phyloP scores from a whole-genome alignment of 2,797 vertebrate species.

The Ctenopoma kingsleyae region DNA sequence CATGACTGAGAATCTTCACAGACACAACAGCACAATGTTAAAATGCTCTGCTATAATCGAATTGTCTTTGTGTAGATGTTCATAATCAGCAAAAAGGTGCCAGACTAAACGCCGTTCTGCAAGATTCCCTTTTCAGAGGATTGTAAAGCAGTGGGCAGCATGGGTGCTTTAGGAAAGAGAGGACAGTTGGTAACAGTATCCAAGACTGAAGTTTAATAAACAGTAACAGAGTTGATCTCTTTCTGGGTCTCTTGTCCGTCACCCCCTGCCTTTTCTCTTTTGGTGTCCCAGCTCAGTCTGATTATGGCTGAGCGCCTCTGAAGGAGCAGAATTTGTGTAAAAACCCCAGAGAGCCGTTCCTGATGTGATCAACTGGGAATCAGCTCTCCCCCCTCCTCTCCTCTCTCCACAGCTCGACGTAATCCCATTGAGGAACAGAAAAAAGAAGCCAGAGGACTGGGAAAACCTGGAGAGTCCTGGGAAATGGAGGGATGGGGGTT shows the following conservation, averaged over 20 bases:
- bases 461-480: slow-evolving; percentile 76
- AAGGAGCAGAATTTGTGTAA: slow-evolving; percentile 78
- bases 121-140: too few species aligned
- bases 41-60: too few species aligned
- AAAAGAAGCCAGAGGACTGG: slow-evolving; percentile 85
- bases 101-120: too few species aligned
- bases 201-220: slow-evolving; percentile 61
- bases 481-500: slow-evolving; percentile 51
- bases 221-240: slow-evolving; percentile 52
- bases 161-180: slow-evolving; percentile 3
- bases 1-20: too few species aligned
- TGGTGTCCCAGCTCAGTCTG: slow-evolving; percentile 46
- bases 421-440: slow-evolving; percentile 87
- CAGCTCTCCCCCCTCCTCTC: slow-evolving; percentile 19
- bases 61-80: too few species aligned
- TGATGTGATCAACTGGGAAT: slow-evolving; percentile 86
- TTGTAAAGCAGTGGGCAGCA: background rate
- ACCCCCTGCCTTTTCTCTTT: slow-evolving; percentile 38
- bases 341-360: slow-evolving; percentile 81
- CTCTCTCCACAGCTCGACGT: slow-evolving; percentile 72
- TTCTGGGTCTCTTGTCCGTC: slow-evolving; percentile 29
- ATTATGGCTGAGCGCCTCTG: slow-evolving; percentile 60
- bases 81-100: too few species aligned
- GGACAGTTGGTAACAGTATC: slow-evolving; percentile 30
- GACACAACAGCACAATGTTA: too few species aligned